A percentile compares a stretch with the other conserved stretches of the same genome.
Conservation (phyloP, 2,888 invertebrate species). For the Orthonevra nobilis region DNA sequence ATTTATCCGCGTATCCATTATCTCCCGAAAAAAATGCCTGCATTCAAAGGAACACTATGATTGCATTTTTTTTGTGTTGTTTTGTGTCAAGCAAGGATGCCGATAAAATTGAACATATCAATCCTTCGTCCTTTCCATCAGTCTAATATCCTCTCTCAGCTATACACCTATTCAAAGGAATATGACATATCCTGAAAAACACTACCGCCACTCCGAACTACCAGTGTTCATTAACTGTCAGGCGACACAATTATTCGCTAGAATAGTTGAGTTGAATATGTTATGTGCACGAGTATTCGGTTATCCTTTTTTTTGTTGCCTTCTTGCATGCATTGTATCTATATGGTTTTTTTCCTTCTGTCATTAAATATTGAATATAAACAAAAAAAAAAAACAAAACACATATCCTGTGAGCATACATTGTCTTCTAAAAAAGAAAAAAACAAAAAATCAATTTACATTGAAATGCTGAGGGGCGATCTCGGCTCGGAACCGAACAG, state of each 20-base stretch:
- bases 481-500: constrained; percentile 17
- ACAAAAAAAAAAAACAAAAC: constrained; percentile 26
- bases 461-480: constrained; percentile 59
- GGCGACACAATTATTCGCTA: constrained; percentile 68
- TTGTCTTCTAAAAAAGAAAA: constrained; percentile 45
- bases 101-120: constrained; percentile 59
- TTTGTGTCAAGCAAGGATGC: constrained; percentile 24
- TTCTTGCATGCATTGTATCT: no score
- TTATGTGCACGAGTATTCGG: constrained; percentile 17
- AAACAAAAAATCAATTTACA: constrained; percentile 51
- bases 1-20: no score
- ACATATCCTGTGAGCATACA: constrained; percentile 39
- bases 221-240: constrained; percentile 66
- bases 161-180: constrained; percentile 19
- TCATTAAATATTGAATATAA: constrained; percentile 70
- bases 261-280: constrained; percentile 62
- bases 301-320: constrained; percentile 13
- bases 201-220: constrained; percentile 15
- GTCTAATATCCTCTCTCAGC: constrained; percentile 28
- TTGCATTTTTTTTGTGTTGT: constrained; percentile 16
- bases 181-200: constrained; percentile 60
- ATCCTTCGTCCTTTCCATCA: constrained; percentile 61
- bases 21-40: constrained; percentile 13
- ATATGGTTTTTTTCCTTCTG: constrained; percentile 35
- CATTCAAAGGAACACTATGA: constrained; percentile 23